phyloP scores from a whole-genome alignment of 2,888 invertebrate genomes.

The Lepidochrysops patricia region DNA sequence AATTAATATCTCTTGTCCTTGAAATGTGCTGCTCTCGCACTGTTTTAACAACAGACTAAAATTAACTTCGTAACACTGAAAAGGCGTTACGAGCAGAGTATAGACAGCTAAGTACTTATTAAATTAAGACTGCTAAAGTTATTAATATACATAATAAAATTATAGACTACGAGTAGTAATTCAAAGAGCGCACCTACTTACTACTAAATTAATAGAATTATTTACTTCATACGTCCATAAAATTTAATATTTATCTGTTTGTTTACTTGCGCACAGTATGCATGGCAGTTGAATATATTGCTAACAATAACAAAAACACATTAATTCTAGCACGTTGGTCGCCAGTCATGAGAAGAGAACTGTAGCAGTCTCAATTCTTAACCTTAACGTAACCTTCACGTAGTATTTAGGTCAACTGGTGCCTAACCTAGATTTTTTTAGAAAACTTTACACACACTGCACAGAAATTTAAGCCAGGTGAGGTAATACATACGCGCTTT shows the following conservation, averaged over 20 bases:
- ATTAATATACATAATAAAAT: too few relatives aligned
- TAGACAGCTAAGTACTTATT: too few relatives aligned
- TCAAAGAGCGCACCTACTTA: not conserved
- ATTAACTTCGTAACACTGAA: not conserved
- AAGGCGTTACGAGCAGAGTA: not conserved
- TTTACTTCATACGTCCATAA: not conserved
- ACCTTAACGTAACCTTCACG: conserved; percentile 3
- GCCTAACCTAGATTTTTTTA: conserved; percentile 1
- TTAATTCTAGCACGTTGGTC: not conserved
- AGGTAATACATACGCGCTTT: not conserved
- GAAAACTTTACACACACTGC: not conserved
- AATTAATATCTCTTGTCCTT: not conserved
- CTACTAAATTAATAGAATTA: not conserved
- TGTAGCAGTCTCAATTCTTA: not conserved
- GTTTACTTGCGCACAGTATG: not conserved
- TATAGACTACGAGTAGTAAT: not conserved
- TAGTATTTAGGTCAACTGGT: conserved; percentile 5
- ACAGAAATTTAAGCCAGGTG: not conserved
- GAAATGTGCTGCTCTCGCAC: not conserved
- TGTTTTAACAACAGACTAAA: not conserved
- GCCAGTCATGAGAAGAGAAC: not conserved
- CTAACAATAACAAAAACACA: not conserved
- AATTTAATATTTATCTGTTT: not conserved
- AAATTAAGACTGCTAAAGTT: too few relatives aligned
- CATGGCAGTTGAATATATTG: not conserved